Percentiles rank a stretch among this genome's conserved stretches.
Conservation (phyloP, 2,888 invertebrate species). For the Hermaeophaga mercurialis region DNA sequence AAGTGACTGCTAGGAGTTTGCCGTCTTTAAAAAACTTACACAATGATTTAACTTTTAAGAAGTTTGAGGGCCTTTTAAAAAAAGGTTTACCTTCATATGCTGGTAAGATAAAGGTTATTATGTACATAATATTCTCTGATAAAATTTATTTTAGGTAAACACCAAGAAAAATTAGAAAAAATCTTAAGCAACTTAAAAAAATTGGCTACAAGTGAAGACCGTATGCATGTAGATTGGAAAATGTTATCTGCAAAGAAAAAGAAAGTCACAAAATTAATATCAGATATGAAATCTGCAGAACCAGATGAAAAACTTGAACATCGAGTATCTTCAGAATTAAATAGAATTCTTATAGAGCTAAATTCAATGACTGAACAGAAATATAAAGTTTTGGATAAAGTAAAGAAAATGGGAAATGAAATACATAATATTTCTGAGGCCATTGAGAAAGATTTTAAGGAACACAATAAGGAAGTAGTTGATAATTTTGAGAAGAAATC, state of each 20-base stretch:
- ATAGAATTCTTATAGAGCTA: constrained; percentile 42
- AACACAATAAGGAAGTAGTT: constrained; percentile 3
- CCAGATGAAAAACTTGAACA: constrained; percentile 38
- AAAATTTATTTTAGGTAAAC: constrained; percentile 36
- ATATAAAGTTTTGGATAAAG: constrained; percentile 42
- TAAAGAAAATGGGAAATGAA: constrained; percentile 42
- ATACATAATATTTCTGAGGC: constrained; percentile 43
- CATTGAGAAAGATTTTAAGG: constrained; percentile 39
- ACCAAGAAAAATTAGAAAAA: constrained; percentile 42
- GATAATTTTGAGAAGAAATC: constrained; percentile 19
- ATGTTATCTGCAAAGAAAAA: constrained; percentile 44
- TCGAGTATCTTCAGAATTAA: constrained; percentile 42
- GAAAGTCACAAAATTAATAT: constrained; percentile 46
- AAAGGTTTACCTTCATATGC: constrained; percentile 38
- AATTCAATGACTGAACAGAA: constrained; percentile 44
- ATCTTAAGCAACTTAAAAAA: constrained; percentile 45
- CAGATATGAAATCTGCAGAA: constrained; percentile 34
- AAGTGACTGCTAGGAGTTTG: constrained; percentile 16
- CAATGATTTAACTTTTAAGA: constrained; percentile 35
- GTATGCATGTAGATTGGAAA: constrained; percentile 46
- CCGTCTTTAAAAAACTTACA: constrained; percentile 30
- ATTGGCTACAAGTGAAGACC: constrained; percentile 43
- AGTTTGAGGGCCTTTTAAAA: constrained; percentile 40
- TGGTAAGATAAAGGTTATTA: constrained; percentile 33
- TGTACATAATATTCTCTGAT: too few relatives aligned